These are phyloP conservation scores for Pseudomyrmex pallidus DNA, from an alignment of 1,140 invertebrate genomes.

Conservation along the genomic window DNA sequence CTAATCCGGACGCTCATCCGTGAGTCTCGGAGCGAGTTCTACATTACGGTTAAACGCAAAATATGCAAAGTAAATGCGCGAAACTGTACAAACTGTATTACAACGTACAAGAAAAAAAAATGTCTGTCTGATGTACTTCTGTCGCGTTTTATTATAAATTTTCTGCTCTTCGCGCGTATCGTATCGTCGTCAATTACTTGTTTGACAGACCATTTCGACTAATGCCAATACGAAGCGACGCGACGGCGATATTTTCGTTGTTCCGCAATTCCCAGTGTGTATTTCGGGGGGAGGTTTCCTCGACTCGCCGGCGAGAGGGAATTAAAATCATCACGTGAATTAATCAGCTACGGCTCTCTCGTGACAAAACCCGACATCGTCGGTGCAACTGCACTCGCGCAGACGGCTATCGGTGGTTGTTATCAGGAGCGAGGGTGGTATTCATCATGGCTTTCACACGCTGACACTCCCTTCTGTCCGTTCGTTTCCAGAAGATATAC, in stretches of 20 bases:
- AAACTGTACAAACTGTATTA: constrained; percentile 1
- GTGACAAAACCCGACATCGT: not conserved
- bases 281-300: constrained; percentile 9
- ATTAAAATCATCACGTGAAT: constrained; percentile 48
- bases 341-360: constrained; percentile 26
- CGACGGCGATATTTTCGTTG: not conserved
- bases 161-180: not conserved
- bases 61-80: not conserved
- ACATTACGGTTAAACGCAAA: not conserved
- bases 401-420: constrained; percentile 21
- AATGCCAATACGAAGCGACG: not conserved
- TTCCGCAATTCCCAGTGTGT: not conserved
- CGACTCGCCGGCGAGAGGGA: constrained; percentile 1
- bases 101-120: too few species aligned
- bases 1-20: not conserved
- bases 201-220: not conserved
- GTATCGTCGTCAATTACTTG: too few species aligned
- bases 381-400: not conserved
- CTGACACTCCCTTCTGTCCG: constrained; percentile 34
- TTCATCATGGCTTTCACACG: constrained; percentile 26
- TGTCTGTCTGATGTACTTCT: too few species aligned
- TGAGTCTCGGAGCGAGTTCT: not conserved
- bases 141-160: too few species aligned
- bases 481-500: constrained; percentile 14
- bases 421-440: constrained; percentile 29